These are phyloP conservation scores for Corythornis madagascariensis DNA, from an alignment of 2,113 vertebrate genomes.

Conservation along the genomic window DNA sequence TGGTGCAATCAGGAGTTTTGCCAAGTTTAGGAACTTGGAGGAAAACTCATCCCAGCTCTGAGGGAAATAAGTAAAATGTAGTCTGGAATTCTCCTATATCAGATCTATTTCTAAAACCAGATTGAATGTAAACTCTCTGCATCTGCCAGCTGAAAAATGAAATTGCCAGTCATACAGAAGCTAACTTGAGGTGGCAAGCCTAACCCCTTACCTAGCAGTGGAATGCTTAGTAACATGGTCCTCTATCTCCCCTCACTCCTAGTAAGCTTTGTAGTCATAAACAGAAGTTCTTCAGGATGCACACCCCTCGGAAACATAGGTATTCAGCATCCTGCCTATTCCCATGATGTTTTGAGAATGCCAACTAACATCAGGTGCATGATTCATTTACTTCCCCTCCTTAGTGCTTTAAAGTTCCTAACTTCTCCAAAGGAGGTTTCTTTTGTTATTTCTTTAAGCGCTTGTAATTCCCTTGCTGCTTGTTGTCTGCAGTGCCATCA, in stretches of 20 bases:
- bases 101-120: conserved; percentile 18
- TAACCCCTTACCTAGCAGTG: conserved; percentile 62
- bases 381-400: conserved; percentile 69
- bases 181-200: conserved; percentile 52
- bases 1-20: neutral
- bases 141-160: neutral
- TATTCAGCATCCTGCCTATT: conserved; percentile 88
- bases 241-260: conserved; percentile 89
- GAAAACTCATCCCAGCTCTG: neutral
- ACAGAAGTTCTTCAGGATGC: conserved; percentile 91
- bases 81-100: neutral
- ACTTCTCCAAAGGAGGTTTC: conserved; percentile 60
- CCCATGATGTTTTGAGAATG: conserved; percentile 88
- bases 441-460: conserved; percentile 46
- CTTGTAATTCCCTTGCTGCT: conserved; percentile 74
- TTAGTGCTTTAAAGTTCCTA: conserved; percentile 63
- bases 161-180: conserved; percentile 21
- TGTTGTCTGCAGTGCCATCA: conserved; percentile 75
- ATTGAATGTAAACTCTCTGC: conserved; percentile 11
- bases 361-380: conserved; percentile 89
- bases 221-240: conserved; percentile 79
- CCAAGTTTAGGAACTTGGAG: neutral
- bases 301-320: conserved; percentile 89
- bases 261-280: conserved; percentile 93
- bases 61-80: neutral